A percentile compares a stretch with the other conserved stretches of the same genome.
Conservation (phyloP, 1,140 invertebrate genomes). For the Muscidifurax raptorellus region DNA sequence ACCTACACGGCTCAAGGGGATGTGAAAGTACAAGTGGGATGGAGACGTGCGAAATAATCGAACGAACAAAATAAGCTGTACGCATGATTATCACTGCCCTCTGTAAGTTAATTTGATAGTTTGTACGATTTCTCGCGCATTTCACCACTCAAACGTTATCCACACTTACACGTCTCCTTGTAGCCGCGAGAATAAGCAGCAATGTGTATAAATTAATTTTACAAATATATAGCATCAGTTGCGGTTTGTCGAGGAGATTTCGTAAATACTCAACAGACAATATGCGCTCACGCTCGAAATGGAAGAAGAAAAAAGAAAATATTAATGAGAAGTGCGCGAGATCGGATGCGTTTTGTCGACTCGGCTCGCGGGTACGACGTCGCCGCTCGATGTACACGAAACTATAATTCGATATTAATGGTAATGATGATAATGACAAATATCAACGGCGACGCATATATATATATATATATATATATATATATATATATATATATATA, state of each 20-base stretch:
- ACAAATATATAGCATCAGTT: conserved; percentile 6
- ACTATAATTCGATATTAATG: background rate
- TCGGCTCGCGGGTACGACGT: background rate
- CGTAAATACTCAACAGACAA: conserved; percentile 5
- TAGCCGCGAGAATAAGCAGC: conserved; percentile 33
- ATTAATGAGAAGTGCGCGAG: too few relatives aligned
- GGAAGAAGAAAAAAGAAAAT: background rate
- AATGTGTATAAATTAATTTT: conserved; percentile 49
- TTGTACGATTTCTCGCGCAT: too few relatives aligned
- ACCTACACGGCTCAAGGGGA: background rate
- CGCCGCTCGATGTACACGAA: background rate
- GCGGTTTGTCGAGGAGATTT: conserved; percentile 24
- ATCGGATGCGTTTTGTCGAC: background rate
- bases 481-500: too few relatives aligned
- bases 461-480: too few relatives aligned
- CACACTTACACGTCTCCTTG: background rate
- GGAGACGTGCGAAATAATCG: too few relatives aligned
- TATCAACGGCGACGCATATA: background rate
- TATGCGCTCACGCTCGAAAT: conserved; percentile 27
- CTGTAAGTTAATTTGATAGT: background rate
- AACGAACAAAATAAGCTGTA: too few relatives aligned
- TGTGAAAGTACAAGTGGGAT: conserved; percentile 8
- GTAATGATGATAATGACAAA: background rate
- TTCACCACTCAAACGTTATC: background rate
- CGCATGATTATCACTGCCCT: background rate